These are phyloP conservation scores for Ceriagrion tenellum DNA, from an alignment of 2,888 invertebrate species.

Conservation along the genomic window DNA sequence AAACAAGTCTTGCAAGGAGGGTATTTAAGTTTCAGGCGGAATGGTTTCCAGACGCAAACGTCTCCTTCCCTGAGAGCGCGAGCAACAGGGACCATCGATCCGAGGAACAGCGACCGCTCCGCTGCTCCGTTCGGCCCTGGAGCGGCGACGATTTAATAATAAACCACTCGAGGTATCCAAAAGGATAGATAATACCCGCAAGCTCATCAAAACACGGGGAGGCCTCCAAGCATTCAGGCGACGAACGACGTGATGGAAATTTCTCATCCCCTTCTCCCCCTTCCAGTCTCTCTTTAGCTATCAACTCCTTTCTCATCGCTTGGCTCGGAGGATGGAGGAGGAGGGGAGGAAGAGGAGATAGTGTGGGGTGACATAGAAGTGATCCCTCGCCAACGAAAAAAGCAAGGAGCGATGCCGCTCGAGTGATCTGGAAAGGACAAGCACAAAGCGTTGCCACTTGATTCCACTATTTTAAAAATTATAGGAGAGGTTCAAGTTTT, in stretches of 20 bases:
- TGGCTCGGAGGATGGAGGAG: neutral
- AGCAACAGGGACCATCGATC: neutral
- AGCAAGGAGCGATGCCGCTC: too few relatives aligned
- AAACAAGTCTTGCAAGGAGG: too few relatives aligned
- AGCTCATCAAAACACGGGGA: slow-evolving; percentile 31
- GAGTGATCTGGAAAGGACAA: too few relatives aligned
- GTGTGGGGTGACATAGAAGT: neutral
- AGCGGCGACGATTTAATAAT: neutral
- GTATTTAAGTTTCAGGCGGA: too few relatives aligned
- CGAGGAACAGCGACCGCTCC: neutral
- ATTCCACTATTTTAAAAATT: too few relatives aligned
- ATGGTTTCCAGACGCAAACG: neutral
- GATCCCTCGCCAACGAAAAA: too few relatives aligned
- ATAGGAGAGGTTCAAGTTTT: too few relatives aligned
- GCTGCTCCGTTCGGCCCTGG: neutral
- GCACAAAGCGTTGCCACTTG: too few relatives aligned
- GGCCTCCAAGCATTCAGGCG: neutral
- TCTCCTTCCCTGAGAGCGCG: neutral
- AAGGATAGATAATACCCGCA: slow-evolving; percentile 25
- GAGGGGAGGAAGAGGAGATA: neutral
- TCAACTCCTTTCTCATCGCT: too few relatives aligned
- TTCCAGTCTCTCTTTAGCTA: too few relatives aligned
- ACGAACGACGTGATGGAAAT: neutral
- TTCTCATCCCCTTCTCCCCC: neutral
- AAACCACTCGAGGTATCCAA: slow-evolving; percentile 16